A percentile compares a stretch with the other conserved stretches of the same genome.
phyloP scores from a whole-genome alignment of 2,797 vertebrate genomes.

The Peromyscus aztecus region DNA sequence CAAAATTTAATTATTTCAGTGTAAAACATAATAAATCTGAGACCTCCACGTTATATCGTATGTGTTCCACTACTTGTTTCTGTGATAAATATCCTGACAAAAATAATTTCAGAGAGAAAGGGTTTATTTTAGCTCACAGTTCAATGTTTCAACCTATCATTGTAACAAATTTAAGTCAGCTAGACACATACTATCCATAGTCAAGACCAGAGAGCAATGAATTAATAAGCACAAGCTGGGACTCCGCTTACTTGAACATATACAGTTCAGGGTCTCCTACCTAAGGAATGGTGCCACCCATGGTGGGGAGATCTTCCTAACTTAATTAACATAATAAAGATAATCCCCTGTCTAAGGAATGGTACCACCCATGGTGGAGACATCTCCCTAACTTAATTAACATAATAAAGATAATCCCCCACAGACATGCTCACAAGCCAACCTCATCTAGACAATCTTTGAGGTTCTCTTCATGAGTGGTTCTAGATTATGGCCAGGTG shows the following conservation, averaged over 20 bases:
- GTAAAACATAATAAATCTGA: not conserved
- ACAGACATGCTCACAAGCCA: not conserved
- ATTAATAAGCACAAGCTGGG: not conserved
- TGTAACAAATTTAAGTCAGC: not conserved
- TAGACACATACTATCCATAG: not conserved
- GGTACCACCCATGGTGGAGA: not conserved
- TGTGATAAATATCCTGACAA: not conserved
- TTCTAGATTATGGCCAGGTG: not conserved
- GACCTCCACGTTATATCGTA: not conserved
- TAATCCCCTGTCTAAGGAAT: not conserved
- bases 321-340: not conserved
- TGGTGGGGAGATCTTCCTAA: not conserved
- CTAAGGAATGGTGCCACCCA: not conserved
- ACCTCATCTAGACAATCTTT: not conserved
- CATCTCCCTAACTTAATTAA: not conserved
- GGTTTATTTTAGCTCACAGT: not conserved
- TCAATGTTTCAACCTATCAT: not conserved
- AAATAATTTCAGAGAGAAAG: not conserved
- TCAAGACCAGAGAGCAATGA: not conserved
- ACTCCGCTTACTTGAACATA: not conserved
- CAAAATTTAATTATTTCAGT: not conserved
- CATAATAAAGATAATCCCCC: not conserved
- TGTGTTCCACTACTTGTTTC: not conserved
- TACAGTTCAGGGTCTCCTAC: not conserved
- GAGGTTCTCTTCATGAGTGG: not conserved